Base-by-base conservation (phyloP, 2,888 invertebrate species). In the Pseudoips prasinana region DNA sequence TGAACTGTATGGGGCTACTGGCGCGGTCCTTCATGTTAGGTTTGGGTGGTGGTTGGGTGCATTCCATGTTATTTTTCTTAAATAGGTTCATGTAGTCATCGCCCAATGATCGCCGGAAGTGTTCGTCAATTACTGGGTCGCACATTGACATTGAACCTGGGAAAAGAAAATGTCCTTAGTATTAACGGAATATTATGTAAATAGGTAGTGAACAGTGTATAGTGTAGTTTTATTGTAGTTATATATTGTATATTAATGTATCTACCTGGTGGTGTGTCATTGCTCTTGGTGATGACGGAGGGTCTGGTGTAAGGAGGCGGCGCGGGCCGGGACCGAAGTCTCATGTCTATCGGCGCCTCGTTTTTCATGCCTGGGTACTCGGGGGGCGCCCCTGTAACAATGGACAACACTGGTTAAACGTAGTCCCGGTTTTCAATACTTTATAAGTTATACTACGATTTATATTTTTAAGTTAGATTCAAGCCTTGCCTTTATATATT, bases 41-140 rank as follows among this genome's bases (percentile, higher is more conserved):
- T 53, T 87, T 89, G 11, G 81, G 72, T 2, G 73, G 68, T 0
- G 80, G 75, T 25, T 55, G 65, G 1, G 55, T 44, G 18, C 50
- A 59, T 37, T 81, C 85, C 18, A 73, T 53, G 66, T 51, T 55
- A 28, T 90, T 91, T 60, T 91, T 92, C 58, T 91, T 90, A 73
- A 93, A 93, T 28, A 94, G 81, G 41, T 90, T 91, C 78, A 92
- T 91, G 84, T 94, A 94, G 72, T 95, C 92, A 56, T 94, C 93
- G 36, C 97, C 97, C 46, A 98, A 90, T 1, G 97, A 97, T 44
- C 97, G 92, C 35, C 97, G 91, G 85, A 98, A 98, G 83, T 98
- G 98, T 73, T 98, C 98, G 82, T 98, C 98, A 65, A 98, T 97
- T 34, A 95, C 96, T 7, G 96, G 95, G 79, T 97, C 97, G 80